Conservation (phyloP, 1,140 invertebrate genomes). For the Macrosteles quadrilineatus region DNA sequence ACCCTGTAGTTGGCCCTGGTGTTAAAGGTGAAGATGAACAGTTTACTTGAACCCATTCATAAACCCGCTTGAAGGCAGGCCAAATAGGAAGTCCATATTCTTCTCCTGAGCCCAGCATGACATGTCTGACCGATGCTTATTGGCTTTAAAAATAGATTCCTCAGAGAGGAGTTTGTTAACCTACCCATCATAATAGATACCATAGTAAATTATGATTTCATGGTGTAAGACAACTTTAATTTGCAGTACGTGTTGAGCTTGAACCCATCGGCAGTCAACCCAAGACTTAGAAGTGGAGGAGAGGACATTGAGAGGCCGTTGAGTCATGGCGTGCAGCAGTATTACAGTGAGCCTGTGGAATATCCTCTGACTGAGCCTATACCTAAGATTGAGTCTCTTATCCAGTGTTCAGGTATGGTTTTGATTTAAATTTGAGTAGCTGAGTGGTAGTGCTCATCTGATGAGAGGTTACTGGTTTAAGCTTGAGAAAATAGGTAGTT, state of each 20-base stretch:
- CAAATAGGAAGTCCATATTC: too few relatives aligned
- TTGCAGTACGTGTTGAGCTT: conserved; percentile 37
- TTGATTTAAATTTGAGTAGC: background rate
- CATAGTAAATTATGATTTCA: too few relatives aligned
- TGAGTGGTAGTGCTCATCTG: background rate
- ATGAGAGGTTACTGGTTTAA: background rate
- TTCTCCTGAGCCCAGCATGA: too few relatives aligned
- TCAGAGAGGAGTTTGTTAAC: too few relatives aligned
- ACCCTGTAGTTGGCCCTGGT: too few relatives aligned
- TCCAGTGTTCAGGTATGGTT: conserved; percentile 67
- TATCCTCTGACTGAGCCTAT: conserved; percentile 80
- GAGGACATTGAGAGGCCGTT: conserved; percentile 55
- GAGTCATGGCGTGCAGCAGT: conserved; percentile 70
- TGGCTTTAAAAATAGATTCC: too few relatives aligned
- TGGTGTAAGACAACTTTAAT: too few relatives aligned
- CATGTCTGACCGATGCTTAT: too few relatives aligned
- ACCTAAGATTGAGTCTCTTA: conserved; percentile 71
- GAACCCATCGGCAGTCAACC: conserved; percentile 17
- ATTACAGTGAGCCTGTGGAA: conserved; percentile 66
- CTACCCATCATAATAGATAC: too few relatives aligned
- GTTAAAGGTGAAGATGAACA: too few relatives aligned
- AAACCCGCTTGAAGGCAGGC: too few relatives aligned
- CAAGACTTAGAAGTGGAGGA: conserved; percentile 33
- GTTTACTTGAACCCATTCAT: too few relatives aligned
- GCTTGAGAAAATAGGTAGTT: background rate